Evolutionary conservation across 2,797 vertebrate species (phyloP).

Genomic region (Hemitrygon akajei): DNA sequence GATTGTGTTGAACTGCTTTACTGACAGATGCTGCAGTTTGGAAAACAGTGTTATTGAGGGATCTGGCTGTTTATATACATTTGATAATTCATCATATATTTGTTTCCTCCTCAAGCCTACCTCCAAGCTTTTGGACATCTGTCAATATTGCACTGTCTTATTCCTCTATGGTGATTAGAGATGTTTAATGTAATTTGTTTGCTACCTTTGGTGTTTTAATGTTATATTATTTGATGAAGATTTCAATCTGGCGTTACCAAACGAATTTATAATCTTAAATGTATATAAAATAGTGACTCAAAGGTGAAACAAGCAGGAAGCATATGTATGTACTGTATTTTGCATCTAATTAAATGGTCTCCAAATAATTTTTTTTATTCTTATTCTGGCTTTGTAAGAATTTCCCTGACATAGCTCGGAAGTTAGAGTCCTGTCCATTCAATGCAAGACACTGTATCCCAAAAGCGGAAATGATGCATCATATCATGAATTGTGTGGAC

Average conservation of each 20-base stretch:
- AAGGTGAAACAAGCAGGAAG: not conserved
- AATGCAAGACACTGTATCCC: conserved; percentile 77
- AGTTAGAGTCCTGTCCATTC: conserved; percentile 74
- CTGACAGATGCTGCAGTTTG: not conserved
- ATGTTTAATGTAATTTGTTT: too few relatives aligned
- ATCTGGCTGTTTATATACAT: too few relatives aligned
- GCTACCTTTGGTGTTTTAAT: too few relatives aligned
- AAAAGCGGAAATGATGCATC: conserved; percentile 62
- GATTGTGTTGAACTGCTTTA: not conserved
- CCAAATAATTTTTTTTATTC: not conserved
- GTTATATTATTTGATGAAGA: too few relatives aligned
- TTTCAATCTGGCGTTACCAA: too few relatives aligned
- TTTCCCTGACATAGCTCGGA: conserved; percentile 66
- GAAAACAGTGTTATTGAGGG: not conserved
- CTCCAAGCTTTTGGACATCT: too few relatives aligned
- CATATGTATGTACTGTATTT: too few relatives aligned
- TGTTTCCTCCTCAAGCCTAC: too few relatives aligned
- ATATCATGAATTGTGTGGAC: conserved; percentile 68
- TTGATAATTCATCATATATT: too few relatives aligned
- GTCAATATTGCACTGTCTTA: too few relatives aligned
- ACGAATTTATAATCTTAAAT: not conserved
- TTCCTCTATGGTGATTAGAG: too few relatives aligned
- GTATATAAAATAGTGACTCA: not conserved
- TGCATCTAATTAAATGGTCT: not conserved
- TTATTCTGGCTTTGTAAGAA: conserved; percentile 57